Base-by-base conservation (phyloP, 2,113 vertebrate genomes). In the Turnix velox region DNA sequence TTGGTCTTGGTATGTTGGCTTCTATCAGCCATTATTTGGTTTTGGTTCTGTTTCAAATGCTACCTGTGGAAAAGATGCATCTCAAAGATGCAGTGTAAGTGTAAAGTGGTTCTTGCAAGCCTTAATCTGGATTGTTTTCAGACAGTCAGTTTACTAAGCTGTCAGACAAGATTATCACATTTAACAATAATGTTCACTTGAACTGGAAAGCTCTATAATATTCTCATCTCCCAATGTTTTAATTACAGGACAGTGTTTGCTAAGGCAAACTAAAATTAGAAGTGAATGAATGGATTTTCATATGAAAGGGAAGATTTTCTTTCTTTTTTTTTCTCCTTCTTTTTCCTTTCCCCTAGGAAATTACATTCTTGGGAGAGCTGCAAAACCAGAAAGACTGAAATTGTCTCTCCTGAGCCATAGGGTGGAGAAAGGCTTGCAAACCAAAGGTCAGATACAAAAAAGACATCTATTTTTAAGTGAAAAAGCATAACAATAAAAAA, bases 251-350 rank as follows among this genome's bases (percentile, higher is more conserved):
- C 97, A 63, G n/a, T 13, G 14, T 89, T 97, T 4, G 0, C 83
- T 87, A 90, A 92, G 81, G 92, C 87, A 94, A 96, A 87, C 97
- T 98, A 97, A 98, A 97, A 94, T 97, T 97, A 96, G 96, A 97
- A 96, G 85, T 90, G 92, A 77, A 92, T 96, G 67, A 94, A 95
- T 94, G 95, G 91, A 96, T 96, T 97, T 97, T 97, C 91, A 98
- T 97, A 97, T 18, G 86, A 97, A 97, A 62, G 95, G 79, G 83
- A 94, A 92, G 83, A 93, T 93, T 95, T 96, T 79, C 25, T 94
- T 45, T 80, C 12, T 42, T 33, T 66, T 35, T 46, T 40, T 72
- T 68, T 63, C 8, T 40, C 43, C 75, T 89, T 33, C 14, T 63
- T 90, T 94, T 96, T 95, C 90, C 51, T 93, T 81, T 94, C 55